phyloP scores from a whole-genome alignment of 2,113 vertebrate genomes.

The Corythornis vintsioides region DNA sequence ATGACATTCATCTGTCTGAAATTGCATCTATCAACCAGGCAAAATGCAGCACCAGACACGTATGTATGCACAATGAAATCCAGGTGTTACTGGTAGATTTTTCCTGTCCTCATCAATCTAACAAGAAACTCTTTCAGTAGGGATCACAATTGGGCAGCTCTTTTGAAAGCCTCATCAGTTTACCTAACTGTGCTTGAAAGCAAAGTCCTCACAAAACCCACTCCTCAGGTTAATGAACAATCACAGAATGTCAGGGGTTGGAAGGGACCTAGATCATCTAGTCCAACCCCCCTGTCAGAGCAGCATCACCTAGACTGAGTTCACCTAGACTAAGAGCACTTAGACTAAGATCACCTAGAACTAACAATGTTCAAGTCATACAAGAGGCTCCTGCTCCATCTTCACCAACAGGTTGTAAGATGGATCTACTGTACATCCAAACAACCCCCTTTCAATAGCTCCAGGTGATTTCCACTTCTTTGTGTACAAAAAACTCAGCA shows the following conservation, averaged over 20 bases:
- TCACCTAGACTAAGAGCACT: too few species aligned
- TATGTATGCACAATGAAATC: not conserved
- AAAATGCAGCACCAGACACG: not conserved
- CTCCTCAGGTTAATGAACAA: not conserved
- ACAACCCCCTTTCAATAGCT: not conserved
- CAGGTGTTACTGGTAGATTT: not conserved
- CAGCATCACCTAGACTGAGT: too few species aligned
- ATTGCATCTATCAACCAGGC: not conserved
- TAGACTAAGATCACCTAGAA: too few species aligned
- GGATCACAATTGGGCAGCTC: not conserved
- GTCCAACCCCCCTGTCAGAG: too few species aligned
- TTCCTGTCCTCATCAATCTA: not conserved
- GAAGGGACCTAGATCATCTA: too few species aligned
- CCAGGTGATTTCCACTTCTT: not conserved
- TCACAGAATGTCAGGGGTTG: too few species aligned
- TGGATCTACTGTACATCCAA: too few species aligned
- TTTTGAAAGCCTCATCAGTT: not conserved
- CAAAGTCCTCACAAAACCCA: not conserved
- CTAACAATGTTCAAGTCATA: not conserved
- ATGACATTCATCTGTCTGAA: not conserved
- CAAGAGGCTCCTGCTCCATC: rapidly evolving
- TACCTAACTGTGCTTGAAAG: not conserved
- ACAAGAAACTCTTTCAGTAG: not conserved
- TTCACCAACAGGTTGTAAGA: not conserved
- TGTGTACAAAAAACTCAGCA: not conserved